A percentile compares a stretch with the other conserved stretches of the same genome.
Conservation (phyloP, 2,113 vertebrate species). For the Fukomys damarensis region DNA sequence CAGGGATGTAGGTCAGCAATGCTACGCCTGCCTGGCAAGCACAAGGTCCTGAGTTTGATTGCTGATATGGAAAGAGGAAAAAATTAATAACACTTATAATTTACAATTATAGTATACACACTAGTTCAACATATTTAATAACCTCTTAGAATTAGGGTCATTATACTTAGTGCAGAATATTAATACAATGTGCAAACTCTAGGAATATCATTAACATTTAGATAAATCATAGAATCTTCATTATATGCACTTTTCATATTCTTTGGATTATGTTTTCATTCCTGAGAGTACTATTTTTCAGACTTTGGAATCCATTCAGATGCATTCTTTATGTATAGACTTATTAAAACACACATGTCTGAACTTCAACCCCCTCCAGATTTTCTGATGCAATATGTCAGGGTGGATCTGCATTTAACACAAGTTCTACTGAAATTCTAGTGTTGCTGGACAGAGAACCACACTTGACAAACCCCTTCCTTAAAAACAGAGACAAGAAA, state of each 20-base stretch:
- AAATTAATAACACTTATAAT: background rate
- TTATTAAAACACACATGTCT: constrained; percentile 22
- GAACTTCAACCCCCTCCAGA: background rate
- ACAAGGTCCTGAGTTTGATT: no score
- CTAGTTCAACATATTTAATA: background rate
- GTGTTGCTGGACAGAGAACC: background rate
- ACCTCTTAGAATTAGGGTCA: background rate
- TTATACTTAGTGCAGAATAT: background rate
- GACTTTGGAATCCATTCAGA: background rate
- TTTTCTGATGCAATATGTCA: background rate
- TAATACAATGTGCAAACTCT: background rate
- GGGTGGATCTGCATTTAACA: background rate
- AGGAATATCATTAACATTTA: background rate
- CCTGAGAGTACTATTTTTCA: background rate
- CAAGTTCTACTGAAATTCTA: background rate
- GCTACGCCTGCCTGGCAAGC: no score
- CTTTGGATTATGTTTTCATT: background rate
- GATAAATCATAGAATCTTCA: background rate
- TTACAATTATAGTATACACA: background rate
- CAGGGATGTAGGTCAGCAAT: no score
- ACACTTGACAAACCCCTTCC: background rate
- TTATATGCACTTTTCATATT: background rate
- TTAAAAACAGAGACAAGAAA: background rate
- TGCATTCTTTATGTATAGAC: background rate
- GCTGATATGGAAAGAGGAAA: no score